Percentiles rank a stretch among this genome's conserved stretches.
These are phyloP conservation scores for Otis tarda DNA, from an alignment of 2,113 vertebrate genomes.

Conservation along the genomic window DNA sequence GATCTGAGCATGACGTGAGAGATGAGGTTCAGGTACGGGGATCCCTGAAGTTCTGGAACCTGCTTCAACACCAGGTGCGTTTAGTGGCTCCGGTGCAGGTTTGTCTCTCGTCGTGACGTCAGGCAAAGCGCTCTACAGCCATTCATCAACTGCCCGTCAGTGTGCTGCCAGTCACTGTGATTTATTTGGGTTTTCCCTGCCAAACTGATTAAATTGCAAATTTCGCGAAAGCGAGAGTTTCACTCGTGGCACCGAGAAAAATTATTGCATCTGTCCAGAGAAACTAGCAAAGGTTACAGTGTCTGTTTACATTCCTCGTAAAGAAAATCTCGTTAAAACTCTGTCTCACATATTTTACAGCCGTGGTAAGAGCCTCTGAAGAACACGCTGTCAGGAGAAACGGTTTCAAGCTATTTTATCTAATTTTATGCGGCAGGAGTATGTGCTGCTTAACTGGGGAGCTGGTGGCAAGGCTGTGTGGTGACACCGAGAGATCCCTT, in stretches of 20 bases:
- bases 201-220: neutral
- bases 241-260: neutral
- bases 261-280: constrained; percentile 9
- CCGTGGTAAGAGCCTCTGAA: neutral
- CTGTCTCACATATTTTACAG: neutral
- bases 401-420: neutral
- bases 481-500: neutral
- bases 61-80: neutral
- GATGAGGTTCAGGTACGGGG: neutral
- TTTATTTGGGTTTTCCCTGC: neutral
- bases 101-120: neutral
- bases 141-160: neutral
- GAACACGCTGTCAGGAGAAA: neutral
- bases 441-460: neutral
- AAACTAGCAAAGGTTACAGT: neutral
- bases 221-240: neutral
- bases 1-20: neutral
- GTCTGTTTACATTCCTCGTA: constrained; percentile 1
- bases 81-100: neutral
- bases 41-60: neutral
- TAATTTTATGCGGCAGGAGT: neutral
- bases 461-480: neutral
- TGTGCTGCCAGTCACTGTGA: neutral
- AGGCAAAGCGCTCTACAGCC: neutral
- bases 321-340: constrained; percentile 40